phyloP scores from a whole-genome alignment of 2,113 vertebrate genomes.

The Dolichallabes microphthalmus region DNA sequence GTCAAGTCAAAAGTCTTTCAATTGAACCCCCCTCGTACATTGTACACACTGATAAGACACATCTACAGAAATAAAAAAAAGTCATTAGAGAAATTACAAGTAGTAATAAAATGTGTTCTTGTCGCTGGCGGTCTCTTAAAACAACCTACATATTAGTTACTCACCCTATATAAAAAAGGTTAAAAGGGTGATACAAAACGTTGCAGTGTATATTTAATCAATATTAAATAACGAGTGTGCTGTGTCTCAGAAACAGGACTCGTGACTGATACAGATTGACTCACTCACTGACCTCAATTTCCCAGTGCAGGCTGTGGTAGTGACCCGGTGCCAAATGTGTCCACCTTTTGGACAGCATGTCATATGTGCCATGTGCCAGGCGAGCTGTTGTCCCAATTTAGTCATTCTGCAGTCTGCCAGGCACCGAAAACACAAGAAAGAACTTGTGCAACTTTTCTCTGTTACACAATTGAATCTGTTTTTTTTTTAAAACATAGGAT shows the following conservation, averaged over 20 bases:
- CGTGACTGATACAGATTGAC: not conserved
- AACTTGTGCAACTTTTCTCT: not conserved
- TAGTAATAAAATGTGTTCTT: not conserved
- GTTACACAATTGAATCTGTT: not conserved
- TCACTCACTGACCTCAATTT: conserved; percentile 25
- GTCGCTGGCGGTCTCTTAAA: not conserved
- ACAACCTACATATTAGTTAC: not conserved
- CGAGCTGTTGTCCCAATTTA: conserved; percentile 20
- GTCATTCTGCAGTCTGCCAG: not conserved
- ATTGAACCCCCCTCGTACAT: too few species aligned
- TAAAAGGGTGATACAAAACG: not conserved
- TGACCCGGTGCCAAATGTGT: conserved; percentile 20
- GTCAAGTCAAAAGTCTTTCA: too few species aligned
- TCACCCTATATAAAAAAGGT: not conserved
- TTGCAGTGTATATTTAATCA: not conserved
- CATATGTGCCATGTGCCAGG: conserved; percentile 26
- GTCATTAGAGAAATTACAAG: not conserved
- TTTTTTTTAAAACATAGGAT: not conserved
- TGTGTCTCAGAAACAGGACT: not conserved
- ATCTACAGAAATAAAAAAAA: too few species aligned
- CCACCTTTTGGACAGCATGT: conserved; percentile 20
- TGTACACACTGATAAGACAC: too few species aligned
- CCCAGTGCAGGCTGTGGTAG: conserved; percentile 22
- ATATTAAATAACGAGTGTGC: not conserved
- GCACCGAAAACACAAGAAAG: not conserved